A percentile compares a stretch with the other conserved stretches of the same genome.
These are phyloP conservation scores for Macroramphosus scolopax DNA, from an alignment of 2,797 vertebrate species.

Conservation along the genomic window DNA sequence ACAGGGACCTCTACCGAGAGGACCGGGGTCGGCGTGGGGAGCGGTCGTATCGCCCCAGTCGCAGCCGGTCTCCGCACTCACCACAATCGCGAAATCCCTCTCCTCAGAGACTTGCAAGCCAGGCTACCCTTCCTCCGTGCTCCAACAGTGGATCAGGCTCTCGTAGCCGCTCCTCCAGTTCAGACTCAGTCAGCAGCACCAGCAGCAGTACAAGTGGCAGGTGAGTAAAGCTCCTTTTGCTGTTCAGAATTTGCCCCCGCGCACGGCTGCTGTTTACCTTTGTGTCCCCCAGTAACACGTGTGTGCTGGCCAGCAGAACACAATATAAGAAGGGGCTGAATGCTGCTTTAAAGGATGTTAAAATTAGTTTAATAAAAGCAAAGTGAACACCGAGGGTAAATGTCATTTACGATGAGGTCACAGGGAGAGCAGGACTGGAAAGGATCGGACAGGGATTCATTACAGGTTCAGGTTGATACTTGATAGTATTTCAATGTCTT, in stretches of 20 bases:
- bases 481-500: no score
- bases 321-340: not conserved
- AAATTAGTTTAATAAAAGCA: no score
- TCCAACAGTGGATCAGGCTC: slow-evolving; percentile 93
- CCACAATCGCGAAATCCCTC: slow-evolving; percentile 93
- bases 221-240: slow-evolving; percentile 71
- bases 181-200: slow-evolving; percentile 98
- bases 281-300: no score
- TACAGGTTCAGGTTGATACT: no score
- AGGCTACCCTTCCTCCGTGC: slow-evolving; percentile 83
- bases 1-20: slow-evolving; percentile 97
- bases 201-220: slow-evolving; percentile 98
- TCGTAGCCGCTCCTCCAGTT: slow-evolving; percentile 93
- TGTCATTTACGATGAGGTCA: no score
- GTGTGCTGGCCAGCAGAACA: slow-evolving; percentile 1
- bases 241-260: not conserved
- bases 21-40: slow-evolving; percentile 91
- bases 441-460: no score
- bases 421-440: no score
- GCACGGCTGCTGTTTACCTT: slow-evolving; percentile 24
- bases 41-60: slow-evolving; percentile 91
- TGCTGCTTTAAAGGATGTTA: not conserved
- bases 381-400: no score
- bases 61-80: slow-evolving; percentile 93
- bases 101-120: slow-evolving; percentile 90